Evolutionary conservation across 2,113 vertebrate species (phyloP), one percentile per base, ranked within the genome.

Genomic region (Prunella fulvescens): DNA sequence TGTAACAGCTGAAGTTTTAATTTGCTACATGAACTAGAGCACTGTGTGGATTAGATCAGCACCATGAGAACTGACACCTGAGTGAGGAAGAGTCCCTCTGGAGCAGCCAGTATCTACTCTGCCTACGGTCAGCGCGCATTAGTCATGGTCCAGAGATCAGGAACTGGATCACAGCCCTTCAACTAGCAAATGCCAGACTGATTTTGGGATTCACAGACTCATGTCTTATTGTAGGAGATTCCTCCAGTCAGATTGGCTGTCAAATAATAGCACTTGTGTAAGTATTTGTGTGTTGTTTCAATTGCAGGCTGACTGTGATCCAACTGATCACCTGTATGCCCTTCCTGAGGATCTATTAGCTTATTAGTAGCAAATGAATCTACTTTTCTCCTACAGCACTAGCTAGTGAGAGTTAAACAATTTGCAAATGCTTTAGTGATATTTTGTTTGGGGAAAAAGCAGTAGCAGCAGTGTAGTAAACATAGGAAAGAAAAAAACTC

Each of bases 381-480:
- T 97, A 97, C 96, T 98, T 95, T 98, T 77, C 78, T 97, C 97
- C 98, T 98, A 97, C 91, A 98, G 97, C 97, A 98, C 98, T 97
- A 98, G 93, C 98, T 98, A 98, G 97, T 97, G 96, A 97, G 91
- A 98, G 98, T 98, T 98, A 98, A 98, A 98, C 98, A 96, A 97
- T 93, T 98, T 97, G 97, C 96, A 97, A 96, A 98, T 97, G 98
- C 96, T 99, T 98, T 98, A 98, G 98, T 99, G 98, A 97, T 98
- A 97, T 98, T 98, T 98, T 97, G 96, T 97, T 97, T 92, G 90
- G 96, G 93, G 92, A 35, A 95, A 95, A 99, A 99, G 98, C 99
- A 99, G 98, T 98, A 98, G 99, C 99, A 99, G 98, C 98, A 98
- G 98, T 98, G 97, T 98, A 98, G 97, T 98, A 98, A 98, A 98